A percentile compares a stretch with the other conserved stretches of the same genome.
Evolutionary conservation across 2,113 vertebrate species (phyloP).

Genomic region (Etheostoma spectabile): DNA sequence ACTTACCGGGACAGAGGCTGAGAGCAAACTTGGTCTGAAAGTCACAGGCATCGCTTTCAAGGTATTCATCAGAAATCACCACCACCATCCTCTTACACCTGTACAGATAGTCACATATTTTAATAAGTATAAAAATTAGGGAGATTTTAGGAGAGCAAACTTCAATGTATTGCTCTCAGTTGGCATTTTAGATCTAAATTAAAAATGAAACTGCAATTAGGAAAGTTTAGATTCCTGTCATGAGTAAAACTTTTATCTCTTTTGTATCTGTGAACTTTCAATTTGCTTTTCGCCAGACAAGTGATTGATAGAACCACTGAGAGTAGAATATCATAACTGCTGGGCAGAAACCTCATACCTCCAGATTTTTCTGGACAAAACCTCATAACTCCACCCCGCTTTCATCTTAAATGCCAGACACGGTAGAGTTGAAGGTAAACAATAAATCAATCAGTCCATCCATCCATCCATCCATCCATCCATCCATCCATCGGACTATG

Average conservation of each 20-base stretch:
- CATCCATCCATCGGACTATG: too few species aligned
- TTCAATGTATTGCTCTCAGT: neutral
- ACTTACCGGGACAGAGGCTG: constrained; percentile 93
- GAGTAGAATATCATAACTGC: neutral
- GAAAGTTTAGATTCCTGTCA: neutral
- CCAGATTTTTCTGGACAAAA: neutral
- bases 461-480: too few species aligned
- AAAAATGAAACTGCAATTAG: neutral
- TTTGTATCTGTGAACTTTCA: neutral
- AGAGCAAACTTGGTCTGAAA: constrained; percentile 99
- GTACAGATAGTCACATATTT: constrained; percentile 4
- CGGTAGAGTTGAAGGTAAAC: neutral
- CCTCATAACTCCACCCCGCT: neutral
- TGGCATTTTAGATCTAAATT: constrained; percentile 11
- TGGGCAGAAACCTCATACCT: too few species aligned
- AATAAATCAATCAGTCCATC: too few species aligned
- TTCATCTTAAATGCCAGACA: neutral
- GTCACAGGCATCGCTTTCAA: constrained; percentile 94
- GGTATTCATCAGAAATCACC: constrained; percentile 95
- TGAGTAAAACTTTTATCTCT: neutral
- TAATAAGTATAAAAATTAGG: neutral
- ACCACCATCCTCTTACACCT: constrained; percentile 97
- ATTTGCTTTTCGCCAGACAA: neutral
- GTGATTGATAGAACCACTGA: neutral
- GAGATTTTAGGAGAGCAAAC: neutral